phyloP scores from a whole-genome alignment of 1,140 invertebrate genomes.

The Drosophila bifasciata region DNA sequence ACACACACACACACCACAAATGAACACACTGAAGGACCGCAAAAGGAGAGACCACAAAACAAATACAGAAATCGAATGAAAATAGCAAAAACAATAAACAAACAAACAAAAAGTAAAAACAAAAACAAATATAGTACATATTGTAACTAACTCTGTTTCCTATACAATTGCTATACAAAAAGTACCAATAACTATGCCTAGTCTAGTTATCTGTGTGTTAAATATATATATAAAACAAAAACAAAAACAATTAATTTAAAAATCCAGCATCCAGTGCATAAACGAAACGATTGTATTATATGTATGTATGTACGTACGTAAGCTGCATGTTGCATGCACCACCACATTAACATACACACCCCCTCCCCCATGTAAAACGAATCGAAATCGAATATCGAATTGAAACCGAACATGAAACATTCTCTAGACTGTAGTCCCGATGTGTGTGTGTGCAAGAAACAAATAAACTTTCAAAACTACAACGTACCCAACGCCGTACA shows the following conservation, averaged over 20 bases:
- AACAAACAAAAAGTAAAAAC: neutral
- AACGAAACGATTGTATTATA: slow-evolving; percentile 78
- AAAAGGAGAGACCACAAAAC: slow-evolving; percentile 12
- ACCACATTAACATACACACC: slow-evolving; percentile 1
- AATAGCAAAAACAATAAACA: slow-evolving; percentile 76
- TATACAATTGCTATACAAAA: slow-evolving; percentile 63
- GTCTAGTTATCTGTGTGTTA: slow-evolving; percentile 73
- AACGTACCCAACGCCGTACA: slow-evolving; percentile 27
- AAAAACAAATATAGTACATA: slow-evolving; percentile 4
- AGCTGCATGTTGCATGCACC: slow-evolving; percentile 44
- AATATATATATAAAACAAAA: slow-evolving; percentile 70
- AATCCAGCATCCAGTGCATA: slow-evolving; percentile 65
- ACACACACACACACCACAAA: slow-evolving; percentile 21
- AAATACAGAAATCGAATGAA: slow-evolving; percentile 31
- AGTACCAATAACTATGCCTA: slow-evolving; percentile 77
- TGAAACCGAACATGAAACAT: slow-evolving; percentile 58
- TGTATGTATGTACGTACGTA: slow-evolving; percentile 71
- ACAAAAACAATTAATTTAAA: slow-evolving; percentile 66
- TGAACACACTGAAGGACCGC: slow-evolving; percentile 12
- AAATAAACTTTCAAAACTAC: slow-evolving; percentile 74
- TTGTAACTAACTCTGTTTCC: slow-evolving; percentile 81
- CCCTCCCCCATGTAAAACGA: slow-evolving; percentile 1
- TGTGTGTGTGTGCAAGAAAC: slow-evolving; percentile 75
- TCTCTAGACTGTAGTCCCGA: slow-evolving; percentile 74
- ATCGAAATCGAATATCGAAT: slow-evolving; percentile 39